Conservation (phyloP, 2,888 invertebrate species). For the Phortica okadai region DNA sequence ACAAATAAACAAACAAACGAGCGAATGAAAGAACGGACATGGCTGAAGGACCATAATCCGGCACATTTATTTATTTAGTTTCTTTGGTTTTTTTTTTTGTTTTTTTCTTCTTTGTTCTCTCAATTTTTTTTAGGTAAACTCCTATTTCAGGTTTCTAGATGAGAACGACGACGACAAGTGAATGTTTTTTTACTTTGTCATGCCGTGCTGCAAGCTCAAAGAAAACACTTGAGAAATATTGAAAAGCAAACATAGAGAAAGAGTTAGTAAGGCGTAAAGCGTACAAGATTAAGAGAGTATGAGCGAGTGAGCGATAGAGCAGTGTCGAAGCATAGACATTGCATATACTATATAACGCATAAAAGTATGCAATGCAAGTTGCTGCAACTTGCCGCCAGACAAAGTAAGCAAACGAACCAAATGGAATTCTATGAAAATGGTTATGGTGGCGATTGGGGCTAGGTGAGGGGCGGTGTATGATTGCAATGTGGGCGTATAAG, state of each 20-base stretch:
- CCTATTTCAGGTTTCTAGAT: not conserved
- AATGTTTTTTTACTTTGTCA: conserved; percentile 10
- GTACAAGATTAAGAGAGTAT: not conserved
- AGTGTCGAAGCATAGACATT: not conserved
- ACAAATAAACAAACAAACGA: not conserved
- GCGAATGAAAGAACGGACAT: not conserved
- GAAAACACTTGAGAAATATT: conserved; percentile 19
- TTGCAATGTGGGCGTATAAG: not conserved
- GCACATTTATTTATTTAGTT: not conserved
- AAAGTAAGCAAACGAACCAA: not conserved
- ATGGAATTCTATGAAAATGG: not conserved
- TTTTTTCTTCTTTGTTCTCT: not conserved
- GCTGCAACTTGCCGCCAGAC: not conserved
- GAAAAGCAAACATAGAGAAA: conserved; percentile 11
- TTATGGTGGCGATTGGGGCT: not conserved
- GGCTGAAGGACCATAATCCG: conserved; percentile 5
- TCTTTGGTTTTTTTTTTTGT: not conserved
- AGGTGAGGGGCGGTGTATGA: not conserved
- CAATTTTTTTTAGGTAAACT: conserved; percentile 8
- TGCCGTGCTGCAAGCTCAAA: not conserved
- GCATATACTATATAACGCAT: not conserved
- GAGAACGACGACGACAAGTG: not conserved
- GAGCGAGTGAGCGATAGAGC: not conserved
- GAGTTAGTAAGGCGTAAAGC: not conserved
- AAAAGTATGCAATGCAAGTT: conserved; percentile 5